Base-by-base conservation (phyloP, 2,888 invertebrate species). In the Lasioglossum morio region DNA sequence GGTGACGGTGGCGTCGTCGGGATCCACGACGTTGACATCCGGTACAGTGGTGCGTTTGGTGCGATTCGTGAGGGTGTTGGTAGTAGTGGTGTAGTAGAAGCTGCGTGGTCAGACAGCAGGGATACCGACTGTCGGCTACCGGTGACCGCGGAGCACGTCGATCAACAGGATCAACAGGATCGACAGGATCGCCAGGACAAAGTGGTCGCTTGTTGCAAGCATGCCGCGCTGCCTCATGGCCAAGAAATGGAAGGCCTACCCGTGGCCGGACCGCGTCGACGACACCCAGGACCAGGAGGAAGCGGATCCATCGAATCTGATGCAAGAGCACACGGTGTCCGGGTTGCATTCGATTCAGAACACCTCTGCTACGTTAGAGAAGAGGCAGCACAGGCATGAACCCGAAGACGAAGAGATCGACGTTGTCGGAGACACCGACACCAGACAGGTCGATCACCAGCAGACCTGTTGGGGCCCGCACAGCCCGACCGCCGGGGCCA, bases 171-270 rank as follows among this genome's bases (percentile, higher is more conserved):
- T 40, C 40, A 60, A 27, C 60, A 16, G 43, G 53, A 34, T 69
- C 63, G 53, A 43, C 43, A 53, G 27, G 63, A 34, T 76, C 70
- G 14, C 69, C 75, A 60, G 69, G 43, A 77, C 63, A 69, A 81
- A 69, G 34, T 7, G 23, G 34, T 69, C 34, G 37, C 34, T 46
- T 57, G 72, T 73, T 19, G 34, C 81, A 79, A 85, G 34, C 84
- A 98, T 98, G 98, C 98, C 98, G 96, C 98, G 98, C 96, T 98
- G 98, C 96, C 97, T 98, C 96, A 98, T 98, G 98, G 98, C 98
- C 94, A 98, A 98, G 96, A 98, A 98, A 97, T 98, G 98, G 98
- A 98, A 98, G 97, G 98, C 97, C 95, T 97, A 97, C 95, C 97
- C 97, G 91, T 97, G 97, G 97, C 97, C 97, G 92, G 97, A 97